Evolutionary conservation across 1,140 invertebrate genomes (phyloP), one percentile per base, ranked within the genome.

Genomic region (Neelides sp.): DNA sequence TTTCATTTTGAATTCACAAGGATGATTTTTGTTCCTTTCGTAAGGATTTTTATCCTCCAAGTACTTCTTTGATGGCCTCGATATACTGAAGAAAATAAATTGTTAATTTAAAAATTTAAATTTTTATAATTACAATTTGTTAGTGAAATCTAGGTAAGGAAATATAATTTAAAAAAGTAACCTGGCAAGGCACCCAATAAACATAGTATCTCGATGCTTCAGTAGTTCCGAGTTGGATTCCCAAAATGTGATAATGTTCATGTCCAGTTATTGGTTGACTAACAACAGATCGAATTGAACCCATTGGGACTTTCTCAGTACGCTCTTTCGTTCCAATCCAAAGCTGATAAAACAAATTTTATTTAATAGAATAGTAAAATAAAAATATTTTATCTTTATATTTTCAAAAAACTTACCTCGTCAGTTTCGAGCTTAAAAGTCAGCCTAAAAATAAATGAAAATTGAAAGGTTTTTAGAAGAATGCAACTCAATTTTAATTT

Each of bases 261-360:
- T 88, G 79, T 50, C 82, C 87, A 68, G 84, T 82, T 60, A 94
- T 90, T 15, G 86, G 77, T 73, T 94, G 88, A 64, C 71, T 80
- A 13, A 82, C 72, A 57, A 88, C 75, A 69, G 78, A 79, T 71
- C 89, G 88, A 56, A 94, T 92, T 23, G 85, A 84, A 61, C 78
- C 83, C 83, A 94, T 90, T 52, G 82, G 77, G 63, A 94, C 75
- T 71, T 93, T 94, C 62, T 93, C 86, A 57, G 90, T 94, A 61
- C 88, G 72, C 70, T 94, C 88, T 72, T 91, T 93, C 15, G 88
- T 93, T 35, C 88, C 87, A 44, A 93, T 79, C 90, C 90, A 94
- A 5, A 94, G 68, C 66, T 94, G 85, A 68, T 19, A 22, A 30
- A 43, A 8, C 17, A 15, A 49, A 19, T 26, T 44, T n/a, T 32